Base-by-base conservation (phyloP, 2,113 vertebrate genomes). In the Ramphastos sulfuratus region DNA sequence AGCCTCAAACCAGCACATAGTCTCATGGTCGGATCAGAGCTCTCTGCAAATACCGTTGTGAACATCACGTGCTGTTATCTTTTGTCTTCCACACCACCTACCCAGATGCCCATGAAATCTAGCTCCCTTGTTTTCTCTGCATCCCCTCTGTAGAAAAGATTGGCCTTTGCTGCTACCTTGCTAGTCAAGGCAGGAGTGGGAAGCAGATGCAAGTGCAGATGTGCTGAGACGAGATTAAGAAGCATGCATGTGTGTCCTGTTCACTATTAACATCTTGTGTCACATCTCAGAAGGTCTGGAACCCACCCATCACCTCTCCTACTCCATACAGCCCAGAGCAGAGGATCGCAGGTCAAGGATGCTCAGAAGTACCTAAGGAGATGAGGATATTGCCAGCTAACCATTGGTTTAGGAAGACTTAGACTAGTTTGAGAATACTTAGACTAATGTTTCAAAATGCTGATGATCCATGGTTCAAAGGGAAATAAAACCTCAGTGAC, bases 31-130 rank as follows among this genome's bases (percentile, higher is more conserved):
- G 35, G 33, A 63, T 61, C 60, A 81, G 44, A 74, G 71, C 20
- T 67, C 3, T 48, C 58, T 76, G 35, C 33, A 61, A 44, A 33
- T 56, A 11, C 17, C 60, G 21, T 31, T 48, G 44, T 63, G 18
- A 69, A 15, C 12, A 27, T 11, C 37, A 28, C 46, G 14, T 42
- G 4, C 5, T 1, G 0, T 0, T 82, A 28, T 50, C 54, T 91
- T 72, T 82, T 17, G 30, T 82, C 42, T 78, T 46, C 18, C 64
- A 1, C 17, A 65, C 4, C 16, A 64, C 23, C 23, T 64, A 15
- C 30, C 27, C 60, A 50, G 50, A 31, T 52, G 27, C 9, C 15
- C 17, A 9, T 74, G 37, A 73, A 70, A 35, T 24, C 19, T 14
- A 21, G 7, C 12, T 7, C 8, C 25, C 35, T 37, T 72, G 5